Percentiles rank a stretch among this genome's conserved stretches.
Evolutionary conservation across 2,888 invertebrate genomes (phyloP).

Genomic region (Cephalotes varians): DNA sequence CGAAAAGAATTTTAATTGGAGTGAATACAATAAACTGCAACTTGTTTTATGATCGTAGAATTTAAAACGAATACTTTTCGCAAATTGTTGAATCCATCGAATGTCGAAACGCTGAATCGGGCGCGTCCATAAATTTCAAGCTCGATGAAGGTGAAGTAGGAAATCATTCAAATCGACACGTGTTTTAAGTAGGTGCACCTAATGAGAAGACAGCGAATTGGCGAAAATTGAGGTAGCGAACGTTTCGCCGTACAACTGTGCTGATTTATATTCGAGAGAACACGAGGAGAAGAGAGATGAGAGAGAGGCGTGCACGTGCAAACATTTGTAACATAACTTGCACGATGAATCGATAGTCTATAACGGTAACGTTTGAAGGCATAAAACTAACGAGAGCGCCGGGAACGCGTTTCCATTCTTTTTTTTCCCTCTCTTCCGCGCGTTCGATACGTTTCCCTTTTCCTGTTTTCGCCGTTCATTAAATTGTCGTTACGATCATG

Average conservation of each 20-base stretch:
- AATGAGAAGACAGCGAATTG: slow-evolving; percentile 54
- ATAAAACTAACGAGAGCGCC: slow-evolving; percentile 29
- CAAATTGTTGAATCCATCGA: background rate
- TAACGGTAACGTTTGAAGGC: slow-evolving; percentile 24
- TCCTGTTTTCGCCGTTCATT: slow-evolving; percentile 20
- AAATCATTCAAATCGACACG: background rate
- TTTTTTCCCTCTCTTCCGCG: background rate
- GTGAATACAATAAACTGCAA: background rate
- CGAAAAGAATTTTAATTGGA: background rate
- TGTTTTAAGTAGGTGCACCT: slow-evolving; percentile 33
- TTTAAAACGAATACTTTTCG: slow-evolving; percentile 9
- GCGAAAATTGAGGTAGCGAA: slow-evolving; percentile 14
- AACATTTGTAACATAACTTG: slow-evolving; percentile 24
- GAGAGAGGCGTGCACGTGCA: background rate
- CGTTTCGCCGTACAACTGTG: background rate
- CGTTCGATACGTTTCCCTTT: slow-evolving; percentile 15
- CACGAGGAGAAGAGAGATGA: background rate
- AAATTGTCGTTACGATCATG: slow-evolving; percentile 26
- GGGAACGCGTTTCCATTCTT: background rate
- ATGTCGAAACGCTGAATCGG: background rate
- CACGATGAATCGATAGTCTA: slow-evolving; percentile 19
- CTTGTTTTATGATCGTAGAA: background rate
- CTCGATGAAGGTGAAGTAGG: background rate
- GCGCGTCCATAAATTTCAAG: background rate
- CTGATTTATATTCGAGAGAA: slow-evolving; percentile 1